These are phyloP conservation scores for Donacobius atricapilla DNA, from an alignment of 2,113 vertebrate species.

Conservation along the genomic window DNA sequence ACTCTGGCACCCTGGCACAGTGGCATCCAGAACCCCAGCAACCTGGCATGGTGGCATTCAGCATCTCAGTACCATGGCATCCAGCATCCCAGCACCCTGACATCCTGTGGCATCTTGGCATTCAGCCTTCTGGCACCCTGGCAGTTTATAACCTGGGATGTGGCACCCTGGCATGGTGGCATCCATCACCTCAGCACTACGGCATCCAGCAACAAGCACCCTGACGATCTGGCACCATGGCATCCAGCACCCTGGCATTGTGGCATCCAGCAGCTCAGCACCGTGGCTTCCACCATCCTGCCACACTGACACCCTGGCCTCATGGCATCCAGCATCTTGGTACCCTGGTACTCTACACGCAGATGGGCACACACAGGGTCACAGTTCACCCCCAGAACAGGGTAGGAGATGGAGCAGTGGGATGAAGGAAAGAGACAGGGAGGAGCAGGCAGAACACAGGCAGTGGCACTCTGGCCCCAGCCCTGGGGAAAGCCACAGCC, in stretches of 20 bases:
- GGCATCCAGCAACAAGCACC: not conserved
- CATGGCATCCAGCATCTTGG: not conserved
- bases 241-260: not conserved
- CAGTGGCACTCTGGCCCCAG: accelerated
- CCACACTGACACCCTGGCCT: not conserved
- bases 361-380: not conserved
- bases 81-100: not conserved
- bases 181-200: not conserved
- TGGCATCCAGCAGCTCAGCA: not conserved
- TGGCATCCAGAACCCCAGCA: not conserved
- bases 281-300: not conserved
- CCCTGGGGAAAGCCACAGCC: not conserved
- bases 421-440: not conserved
- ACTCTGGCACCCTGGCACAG: not conserved
- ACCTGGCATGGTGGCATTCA: not conserved
- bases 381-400: not conserved
- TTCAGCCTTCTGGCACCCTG: not conserved
- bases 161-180: not conserved
- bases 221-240: not conserved
- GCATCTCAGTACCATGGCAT: not conserved
- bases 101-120: not conserved
- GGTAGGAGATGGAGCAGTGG: accelerated
- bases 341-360: not conserved
- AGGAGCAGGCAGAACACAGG: not conserved
- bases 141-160: not conserved